Percentiles rank a stretch among this genome's conserved stretches.
Conservation (phyloP, 2,113 vertebrate species). For the Poecilia latipinna region DNA sequence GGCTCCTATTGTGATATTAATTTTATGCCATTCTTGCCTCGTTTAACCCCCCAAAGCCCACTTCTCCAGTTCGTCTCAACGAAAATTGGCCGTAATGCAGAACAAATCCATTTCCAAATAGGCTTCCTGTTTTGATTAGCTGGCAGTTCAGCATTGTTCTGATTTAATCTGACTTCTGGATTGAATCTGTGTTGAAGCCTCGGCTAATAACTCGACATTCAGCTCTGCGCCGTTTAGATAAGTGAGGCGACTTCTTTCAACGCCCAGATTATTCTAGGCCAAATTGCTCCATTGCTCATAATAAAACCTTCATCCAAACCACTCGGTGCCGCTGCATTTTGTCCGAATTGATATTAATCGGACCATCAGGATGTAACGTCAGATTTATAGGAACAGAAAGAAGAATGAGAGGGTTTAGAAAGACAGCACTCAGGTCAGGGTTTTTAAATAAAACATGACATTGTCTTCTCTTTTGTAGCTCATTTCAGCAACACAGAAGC, state of each 20-base stretch:
- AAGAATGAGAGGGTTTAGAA: slow-evolving; percentile 27
- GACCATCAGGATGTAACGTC: slow-evolving; percentile 39
- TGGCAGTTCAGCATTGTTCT: slow-evolving; percentile 58
- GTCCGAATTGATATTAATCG: slow-evolving; percentile 74
- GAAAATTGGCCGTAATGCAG: slow-evolving; percentile 33
- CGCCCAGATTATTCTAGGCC: slow-evolving; percentile 53
- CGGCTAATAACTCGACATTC: slow-evolving; percentile 76
- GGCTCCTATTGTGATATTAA: background rate
- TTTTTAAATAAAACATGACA: slow-evolving; percentile 68
- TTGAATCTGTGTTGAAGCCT: slow-evolving; percentile 65
- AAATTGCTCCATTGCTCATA: slow-evolving; percentile 77
- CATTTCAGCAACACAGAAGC: slow-evolving; percentile 53
- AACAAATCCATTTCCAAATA: slow-evolving; percentile 47
- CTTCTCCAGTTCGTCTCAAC: background rate
- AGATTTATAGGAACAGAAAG: slow-evolving; percentile 2
- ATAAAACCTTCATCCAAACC: slow-evolving; percentile 65
- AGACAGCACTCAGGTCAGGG: slow-evolving; percentile 32
- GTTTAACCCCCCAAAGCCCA: slow-evolving; percentile 7
- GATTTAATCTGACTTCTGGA: slow-evolving; percentile 64
- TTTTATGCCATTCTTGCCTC: background rate
- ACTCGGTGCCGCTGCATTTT: slow-evolving; percentile 53
- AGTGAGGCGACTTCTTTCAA: slow-evolving; percentile 70
- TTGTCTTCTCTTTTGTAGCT: slow-evolving; percentile 52
- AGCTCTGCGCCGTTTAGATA: slow-evolving; percentile 67
- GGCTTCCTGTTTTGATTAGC: slow-evolving; percentile 53